Base-by-base conservation (phyloP, 64 coral and sea anemone species). In the Astreopora myriophthalma region DNA sequence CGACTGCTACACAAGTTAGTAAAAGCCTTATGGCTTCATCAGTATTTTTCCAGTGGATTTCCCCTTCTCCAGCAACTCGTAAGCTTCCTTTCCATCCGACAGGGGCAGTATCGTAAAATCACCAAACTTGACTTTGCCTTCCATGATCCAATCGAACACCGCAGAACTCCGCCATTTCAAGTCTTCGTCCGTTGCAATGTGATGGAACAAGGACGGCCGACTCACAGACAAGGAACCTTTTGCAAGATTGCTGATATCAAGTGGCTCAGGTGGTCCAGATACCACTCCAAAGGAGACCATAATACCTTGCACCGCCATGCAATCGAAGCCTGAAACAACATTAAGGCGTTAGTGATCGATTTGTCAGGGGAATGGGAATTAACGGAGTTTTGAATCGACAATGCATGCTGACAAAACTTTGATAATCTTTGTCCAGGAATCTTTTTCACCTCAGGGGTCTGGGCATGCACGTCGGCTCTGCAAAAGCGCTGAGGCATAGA, bases 41-140 rank as follows among this genome's bases (percentile, higher is more conserved):
- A 94, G 37, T 65, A 94, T 78, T 90, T 94, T 94, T 8, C 93
- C 93, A 37, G 71, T 55, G 17, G 93, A 89, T 30, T 88, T 88
- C 38, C 93, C 71, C 3, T 61, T 68, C 72, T 94, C 87, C 39
- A 94, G 46, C 60, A 94, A 37, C 40, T 94, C 93, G 40, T 94
- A 82, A n/a, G 93, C 93, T 46, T 78, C 49, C 60, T 77, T 69
- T 70, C 79, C 80, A 7, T 94, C 93, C 34, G 93, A 89, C 29
- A 94, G 78, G 57, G 93, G 80, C 35, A 94, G 32, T 23, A 90
- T 42, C n/a, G 87, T 94, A 22, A 88, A 86, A 36, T 89, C 87
- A 19, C 39, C 79, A 49, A 94, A 74, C 61, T 94, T 94, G 6
- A 94, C 80, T 29, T 89, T 67, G 67, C 71, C 93, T n/a, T 90